phyloP scores from a whole-genome alignment of 2,797 vertebrate species.

The Rhinichthys osculus region DNA sequence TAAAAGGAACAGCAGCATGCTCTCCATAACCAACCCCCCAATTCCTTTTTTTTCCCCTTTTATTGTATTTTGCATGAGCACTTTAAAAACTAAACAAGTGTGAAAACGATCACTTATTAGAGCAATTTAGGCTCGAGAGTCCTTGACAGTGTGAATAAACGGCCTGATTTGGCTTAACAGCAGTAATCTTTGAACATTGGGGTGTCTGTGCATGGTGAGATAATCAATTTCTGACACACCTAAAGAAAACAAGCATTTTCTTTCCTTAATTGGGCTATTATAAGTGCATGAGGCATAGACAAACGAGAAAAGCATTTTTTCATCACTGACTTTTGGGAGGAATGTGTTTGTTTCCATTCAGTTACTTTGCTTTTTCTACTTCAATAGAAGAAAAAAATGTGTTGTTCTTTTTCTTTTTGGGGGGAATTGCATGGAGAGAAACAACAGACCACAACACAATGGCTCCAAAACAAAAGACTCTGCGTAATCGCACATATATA shows the following conservation, averaged over 20 bases:
- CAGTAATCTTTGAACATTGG: slow-evolving; percentile 68
- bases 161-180: slow-evolving; percentile 60
- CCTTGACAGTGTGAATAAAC: slow-evolving; percentile 63
- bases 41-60: slow-evolving; percentile 27
- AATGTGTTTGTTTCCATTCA: slow-evolving; percentile 65
- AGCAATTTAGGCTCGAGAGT: slow-evolving; percentile 66
- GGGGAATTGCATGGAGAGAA: not conserved
- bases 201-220: slow-evolving; percentile 72
- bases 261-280: slow-evolving; percentile 76
- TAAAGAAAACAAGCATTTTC: slow-evolving; percentile 70
- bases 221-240: slow-evolving; percentile 78
- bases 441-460: slow-evolving; percentile 14
- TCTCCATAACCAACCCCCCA: slow-evolving; percentile 43
- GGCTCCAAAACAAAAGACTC: slow-evolving; percentile 12
- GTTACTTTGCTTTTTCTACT: slow-evolving; percentile 64
- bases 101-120: slow-evolving; percentile 75
- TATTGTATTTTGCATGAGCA: slow-evolving; percentile 68
- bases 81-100: slow-evolving; percentile 75
- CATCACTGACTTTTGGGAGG: slow-evolving; percentile 62
- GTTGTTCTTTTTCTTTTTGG: slow-evolving; percentile 12
- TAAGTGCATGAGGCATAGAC: slow-evolving; percentile 71
- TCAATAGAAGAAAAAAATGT: slow-evolving; percentile 51
- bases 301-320: slow-evolving; percentile 70
- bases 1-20: slow-evolving; percentile 49
- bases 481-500: not conserved